These are phyloP conservation scores for Megalopta genalis DNA, from an alignment of 1,140 invertebrate species.

Conservation along the genomic window DNA sequence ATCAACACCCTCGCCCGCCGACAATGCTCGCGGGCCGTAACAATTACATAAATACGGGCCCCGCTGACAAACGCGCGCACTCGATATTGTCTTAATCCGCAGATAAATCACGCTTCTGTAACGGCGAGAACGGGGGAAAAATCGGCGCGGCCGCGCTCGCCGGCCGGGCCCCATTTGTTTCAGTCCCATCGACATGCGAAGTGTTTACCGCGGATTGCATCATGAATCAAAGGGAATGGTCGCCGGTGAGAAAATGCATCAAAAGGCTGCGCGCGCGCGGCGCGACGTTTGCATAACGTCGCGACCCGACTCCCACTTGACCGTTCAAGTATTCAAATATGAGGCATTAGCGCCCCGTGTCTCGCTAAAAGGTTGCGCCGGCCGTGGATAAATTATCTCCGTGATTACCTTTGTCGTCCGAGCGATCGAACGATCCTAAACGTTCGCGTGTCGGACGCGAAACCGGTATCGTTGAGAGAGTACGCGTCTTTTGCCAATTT, in stretches of 20 bases:
- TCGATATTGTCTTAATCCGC: not conserved
- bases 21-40: not conserved
- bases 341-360: constrained; percentile 2
- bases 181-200: not conserved
- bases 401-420: not conserved
- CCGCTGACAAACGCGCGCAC: not conserved
- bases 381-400: not conserved
- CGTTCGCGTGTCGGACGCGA: no score
- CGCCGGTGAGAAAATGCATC: constrained; percentile 30
- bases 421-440: not conserved
- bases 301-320: not conserved
- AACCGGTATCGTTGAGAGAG: not conserved
- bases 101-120: constrained; percentile 13
- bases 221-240: constrained; percentile 25
- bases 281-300: constrained; percentile 9
- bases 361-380: not conserved
- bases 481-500: no score
- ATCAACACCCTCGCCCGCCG: not conserved
- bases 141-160: not conserved
- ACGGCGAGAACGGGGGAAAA: not conserved
- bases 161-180: not conserved
- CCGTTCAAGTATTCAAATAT: constrained; percentile 5
- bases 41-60: not conserved
- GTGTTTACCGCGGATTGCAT: constrained; percentile 17
- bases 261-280: not conserved